Conservation (phyloP, 2,113 vertebrate species). For the Peucedramus taeniatus region DNA sequence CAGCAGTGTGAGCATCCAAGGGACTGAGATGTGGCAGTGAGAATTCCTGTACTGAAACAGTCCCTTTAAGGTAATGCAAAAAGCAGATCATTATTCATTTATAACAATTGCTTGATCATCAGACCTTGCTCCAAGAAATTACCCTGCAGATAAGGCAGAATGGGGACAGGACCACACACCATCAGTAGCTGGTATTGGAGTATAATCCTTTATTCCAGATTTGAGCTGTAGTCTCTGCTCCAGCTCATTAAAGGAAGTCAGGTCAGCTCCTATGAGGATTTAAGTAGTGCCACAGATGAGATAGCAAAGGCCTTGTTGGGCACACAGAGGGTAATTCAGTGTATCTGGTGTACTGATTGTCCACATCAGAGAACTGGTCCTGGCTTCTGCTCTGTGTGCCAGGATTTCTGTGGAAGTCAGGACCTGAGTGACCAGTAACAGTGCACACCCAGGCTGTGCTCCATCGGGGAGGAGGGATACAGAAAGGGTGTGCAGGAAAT, state of each 20-base stretch:
- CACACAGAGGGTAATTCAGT: neutral
- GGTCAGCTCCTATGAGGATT: neutral
- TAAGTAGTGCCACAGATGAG: neutral
- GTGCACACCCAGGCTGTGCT: neutral
- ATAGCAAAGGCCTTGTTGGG: neutral
- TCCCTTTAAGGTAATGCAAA: neutral
- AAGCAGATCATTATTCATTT: neutral
- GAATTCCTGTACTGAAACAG: neutral
- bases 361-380: neutral
- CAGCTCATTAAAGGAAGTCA: neutral
- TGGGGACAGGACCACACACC: neutral
- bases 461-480: neutral
- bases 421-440: neutral
- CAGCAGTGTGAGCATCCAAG: neutral
- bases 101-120: no score
- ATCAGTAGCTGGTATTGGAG: accelerated
- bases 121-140: neutral
- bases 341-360: neutral
- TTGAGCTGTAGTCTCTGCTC: neutral
- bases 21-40: neutral
- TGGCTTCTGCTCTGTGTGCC: neutral
- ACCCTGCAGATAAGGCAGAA: neutral
- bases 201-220: neutral
- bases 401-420: neutral
- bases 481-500: neutral